Evolutionary conservation across 2,797 vertebrate species (phyloP).

Genomic region (Acanthornis magna): DNA sequence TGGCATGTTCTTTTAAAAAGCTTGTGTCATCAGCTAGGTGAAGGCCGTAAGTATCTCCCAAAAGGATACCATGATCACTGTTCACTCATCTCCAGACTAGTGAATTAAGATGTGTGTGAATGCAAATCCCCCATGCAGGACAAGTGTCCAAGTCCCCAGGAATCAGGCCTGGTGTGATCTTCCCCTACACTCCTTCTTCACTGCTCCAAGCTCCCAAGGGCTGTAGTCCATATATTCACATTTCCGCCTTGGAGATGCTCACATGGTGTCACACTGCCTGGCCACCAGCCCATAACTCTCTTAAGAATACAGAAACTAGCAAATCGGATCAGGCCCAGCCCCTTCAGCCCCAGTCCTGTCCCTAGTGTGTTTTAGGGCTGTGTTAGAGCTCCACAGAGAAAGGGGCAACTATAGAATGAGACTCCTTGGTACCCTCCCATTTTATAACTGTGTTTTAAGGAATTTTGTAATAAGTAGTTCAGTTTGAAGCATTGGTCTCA

Average conservation of each 20-base stretch:
- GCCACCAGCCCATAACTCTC: not conserved
- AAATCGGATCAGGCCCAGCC: not conserved
- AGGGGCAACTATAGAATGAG: not conserved
- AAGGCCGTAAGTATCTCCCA: not conserved
- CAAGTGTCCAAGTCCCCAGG: not conserved
- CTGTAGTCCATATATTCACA: not conserved
- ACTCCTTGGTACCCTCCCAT: not conserved
- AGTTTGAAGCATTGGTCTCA: not conserved
- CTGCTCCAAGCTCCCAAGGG: not conserved
- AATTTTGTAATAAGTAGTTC: not conserved
- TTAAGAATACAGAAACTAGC: not conserved
- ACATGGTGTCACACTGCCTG: not conserved
- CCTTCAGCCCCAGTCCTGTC: not conserved
- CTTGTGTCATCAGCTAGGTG: not conserved
- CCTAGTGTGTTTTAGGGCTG: not conserved
- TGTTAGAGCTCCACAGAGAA: not conserved
- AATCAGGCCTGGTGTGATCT: not conserved
- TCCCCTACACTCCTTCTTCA: accelerated
- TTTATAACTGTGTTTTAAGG: not conserved
- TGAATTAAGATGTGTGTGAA: not conserved
- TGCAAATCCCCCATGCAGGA: not conserved
- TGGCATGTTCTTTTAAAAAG: not conserved
- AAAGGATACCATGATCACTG: not conserved
- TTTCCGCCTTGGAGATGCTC: not conserved
- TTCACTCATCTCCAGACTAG: not conserved